Evolutionary conservation across 2,797 vertebrate species (phyloP).

Genomic region (Dromococcyx pavoninus): DNA sequence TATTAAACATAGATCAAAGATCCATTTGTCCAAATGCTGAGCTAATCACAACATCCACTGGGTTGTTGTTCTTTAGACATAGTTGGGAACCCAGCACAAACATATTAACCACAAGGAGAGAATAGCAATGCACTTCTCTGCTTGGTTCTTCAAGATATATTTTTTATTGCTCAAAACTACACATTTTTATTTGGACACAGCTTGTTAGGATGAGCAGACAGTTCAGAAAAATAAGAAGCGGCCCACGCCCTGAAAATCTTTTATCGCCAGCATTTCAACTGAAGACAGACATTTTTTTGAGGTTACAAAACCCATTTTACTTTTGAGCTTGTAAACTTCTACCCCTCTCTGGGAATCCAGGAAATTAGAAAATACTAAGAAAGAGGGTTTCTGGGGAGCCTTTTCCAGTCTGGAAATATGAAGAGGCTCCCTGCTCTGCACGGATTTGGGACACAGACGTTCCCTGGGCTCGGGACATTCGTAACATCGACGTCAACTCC

Average conservation of each 20-base stretch:
- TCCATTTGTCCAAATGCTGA: neutral
- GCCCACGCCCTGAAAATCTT: conserved; percentile 18
- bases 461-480: neutral
- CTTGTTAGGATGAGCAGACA: conserved; percentile 16
- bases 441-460: neutral
- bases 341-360: conserved; percentile 21
- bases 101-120: neutral
- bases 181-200: neutral
- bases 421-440: neutral
- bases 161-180: neutral
- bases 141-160: neutral
- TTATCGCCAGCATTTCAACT: conserved; percentile 3
- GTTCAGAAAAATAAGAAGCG: neutral
- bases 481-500: fast-evolving
- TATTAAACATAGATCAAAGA: neutral
- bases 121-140: neutral
- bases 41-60: neutral
- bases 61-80: neutral
- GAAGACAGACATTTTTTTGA: conserved; percentile 44
- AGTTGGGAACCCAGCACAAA: neutral
- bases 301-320: conserved; percentile 36
- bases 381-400: neutral
- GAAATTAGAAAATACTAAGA: neutral
- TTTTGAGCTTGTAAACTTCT: conserved; percentile 23
- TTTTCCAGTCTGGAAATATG: neutral